Evolutionary conservation across 2,888 invertebrate genomes (phyloP).

Genomic region (Tanytarsus gracilentus): DNA sequence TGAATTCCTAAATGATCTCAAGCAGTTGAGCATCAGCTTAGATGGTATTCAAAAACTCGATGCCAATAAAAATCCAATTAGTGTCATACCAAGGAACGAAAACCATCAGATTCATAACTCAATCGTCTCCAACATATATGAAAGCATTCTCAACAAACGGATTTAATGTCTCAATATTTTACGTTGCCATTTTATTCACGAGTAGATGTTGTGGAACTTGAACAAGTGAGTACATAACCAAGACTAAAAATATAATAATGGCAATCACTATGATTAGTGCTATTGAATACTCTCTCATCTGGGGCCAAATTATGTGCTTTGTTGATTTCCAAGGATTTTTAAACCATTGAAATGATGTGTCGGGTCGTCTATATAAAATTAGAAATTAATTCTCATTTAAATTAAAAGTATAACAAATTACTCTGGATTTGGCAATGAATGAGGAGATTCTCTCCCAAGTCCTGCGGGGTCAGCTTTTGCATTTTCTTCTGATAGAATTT

Average conservation of each 20-base stretch:
- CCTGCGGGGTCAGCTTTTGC: constrained; percentile 56
- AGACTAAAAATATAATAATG: no score
- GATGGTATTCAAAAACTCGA: not conserved
- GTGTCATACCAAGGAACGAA: not conserved
- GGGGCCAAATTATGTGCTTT: no score
- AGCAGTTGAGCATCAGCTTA: not conserved
- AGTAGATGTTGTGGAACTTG: no score
- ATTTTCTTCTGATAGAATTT: constrained; percentile 50
- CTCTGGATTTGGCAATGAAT: constrained; percentile 54
- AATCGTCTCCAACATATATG: not conserved
- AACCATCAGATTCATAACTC: not conserved
- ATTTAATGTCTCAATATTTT: no score
- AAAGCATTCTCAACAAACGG: not conserved
- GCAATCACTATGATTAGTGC: no score
- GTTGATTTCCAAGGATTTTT: no score
- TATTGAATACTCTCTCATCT: no score
- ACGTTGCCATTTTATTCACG: no score
- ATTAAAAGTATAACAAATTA: constrained; percentile 39
- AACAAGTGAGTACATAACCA: no score
- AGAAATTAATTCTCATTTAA: not conserved
- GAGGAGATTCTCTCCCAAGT: constrained; percentile 53
- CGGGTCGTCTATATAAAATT: constrained; percentile 47
- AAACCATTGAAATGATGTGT: constrained; percentile 50
- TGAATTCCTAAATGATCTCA: not conserved
- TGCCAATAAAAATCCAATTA: not conserved